Evolutionary conservation across 2,797 vertebrate species (phyloP), one percentile per base, ranked within the genome.

Genomic region (Thamnophis elegans): DNA sequence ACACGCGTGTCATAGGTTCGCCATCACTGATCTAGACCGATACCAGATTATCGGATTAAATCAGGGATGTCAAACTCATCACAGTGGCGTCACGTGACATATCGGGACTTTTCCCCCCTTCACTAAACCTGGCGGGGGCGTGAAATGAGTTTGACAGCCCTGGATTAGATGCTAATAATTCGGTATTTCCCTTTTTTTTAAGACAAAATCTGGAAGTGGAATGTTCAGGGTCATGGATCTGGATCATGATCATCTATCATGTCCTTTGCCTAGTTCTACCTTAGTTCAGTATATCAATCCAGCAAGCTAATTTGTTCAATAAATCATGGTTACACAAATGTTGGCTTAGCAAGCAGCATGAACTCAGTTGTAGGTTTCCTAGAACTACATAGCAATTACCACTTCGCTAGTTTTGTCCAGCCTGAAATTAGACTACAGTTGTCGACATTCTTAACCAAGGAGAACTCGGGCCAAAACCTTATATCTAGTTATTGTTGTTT

Each of bases 121-220:
- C 4, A 0, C 16, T 56, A 56, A 56, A 16, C 4, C 4, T 0
- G 14, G 55, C 14, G 0, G 4, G 55, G 55, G 14, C 55, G 4
- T 56, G 55, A 56, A 56, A 56, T 56, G 14, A 16, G 55, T 56
- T 56, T 56, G 55, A 56, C 55, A 56, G 14, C 14, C 1, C 55
- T 56, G 10, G 8, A 47, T 82, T 82, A 4, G 9, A 82, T 82
- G 73, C 20, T 42, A 5, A 5, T 82, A 82, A 82, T 82, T 82
- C 9, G 42, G 36, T 82, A 12, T 4, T 82, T 82, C 73, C 16
- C 13, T 8, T 73, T 73, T 73, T 73, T 73, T 73, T 18, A 65
- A 73, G 73, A 47, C 16, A 42, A 42, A 82, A 36, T 82, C 73
- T 82, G 36, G 20, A 82, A 42, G 20, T 78, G 36, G 73, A 78